phyloP scores from a whole-genome alignment of 1,140 invertebrate genomes.

The Archegozetes longisetosus region DNA sequence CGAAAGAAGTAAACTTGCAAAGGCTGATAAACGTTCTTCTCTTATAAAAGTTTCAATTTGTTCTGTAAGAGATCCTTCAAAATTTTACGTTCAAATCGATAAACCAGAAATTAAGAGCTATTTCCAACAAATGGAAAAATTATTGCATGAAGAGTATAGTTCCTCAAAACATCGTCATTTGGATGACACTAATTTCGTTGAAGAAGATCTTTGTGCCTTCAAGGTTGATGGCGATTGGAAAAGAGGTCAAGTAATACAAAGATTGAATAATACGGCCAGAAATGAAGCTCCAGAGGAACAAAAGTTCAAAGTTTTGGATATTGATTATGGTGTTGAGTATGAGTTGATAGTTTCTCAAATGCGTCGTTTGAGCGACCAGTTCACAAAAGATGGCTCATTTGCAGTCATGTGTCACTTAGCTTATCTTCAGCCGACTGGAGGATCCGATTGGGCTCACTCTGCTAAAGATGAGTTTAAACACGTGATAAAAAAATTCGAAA shows the following conservation, averaged over 20 bases:
- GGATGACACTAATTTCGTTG: background rate
- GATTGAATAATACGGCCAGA: background rate
- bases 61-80: background rate
- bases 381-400: background rate
- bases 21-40: background rate
- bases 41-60: background rate
- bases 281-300: too few species aligned
- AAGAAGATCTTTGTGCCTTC: background rate
- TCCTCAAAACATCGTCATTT: background rate
- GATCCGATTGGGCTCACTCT: background rate
- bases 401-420: background rate
- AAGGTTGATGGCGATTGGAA: background rate
- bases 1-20: background rate
- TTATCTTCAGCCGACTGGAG: background rate
- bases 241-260: background rate
- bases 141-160: background rate
- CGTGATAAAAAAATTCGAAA: background rate
- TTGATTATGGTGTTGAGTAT: background rate
- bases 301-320: background rate
- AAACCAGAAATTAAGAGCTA: background rate
- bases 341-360: background rate
- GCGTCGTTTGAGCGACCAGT: background rate
- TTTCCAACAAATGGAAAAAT: background rate
- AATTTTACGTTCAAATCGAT: background rate
- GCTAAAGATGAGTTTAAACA: background rate